These are phyloP conservation scores for Drosophila pruinosa DNA, from an alignment of 1,140 invertebrate species.

Conservation along the genomic window DNA sequence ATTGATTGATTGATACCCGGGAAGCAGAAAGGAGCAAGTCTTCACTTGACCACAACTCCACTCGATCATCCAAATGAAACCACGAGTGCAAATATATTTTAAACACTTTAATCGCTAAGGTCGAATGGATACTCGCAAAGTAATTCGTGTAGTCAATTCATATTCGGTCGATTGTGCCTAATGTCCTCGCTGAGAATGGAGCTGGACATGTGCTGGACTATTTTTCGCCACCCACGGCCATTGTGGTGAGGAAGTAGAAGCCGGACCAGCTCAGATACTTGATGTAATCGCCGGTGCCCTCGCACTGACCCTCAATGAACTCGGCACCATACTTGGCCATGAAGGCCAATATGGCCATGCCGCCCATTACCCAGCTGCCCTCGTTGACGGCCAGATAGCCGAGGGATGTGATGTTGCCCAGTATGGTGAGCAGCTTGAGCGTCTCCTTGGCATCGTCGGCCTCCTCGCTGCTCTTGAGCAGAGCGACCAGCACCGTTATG, in stretches of 20 bases:
- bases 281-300: constrained; percentile 19
- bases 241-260: constrained; percentile 41
- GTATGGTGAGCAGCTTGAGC: constrained; percentile 56
- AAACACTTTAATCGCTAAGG: not conserved
- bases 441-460: constrained; percentile 21
- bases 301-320: constrained; percentile 9
- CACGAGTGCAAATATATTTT: not conserved
- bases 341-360: constrained; percentile 69
- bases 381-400: constrained; percentile 68
- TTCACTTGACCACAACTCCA: too few species aligned
- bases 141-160: not conserved
- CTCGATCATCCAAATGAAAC: too few species aligned
- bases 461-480: constrained; percentile 6
- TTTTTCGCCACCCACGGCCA: constrained; percentile 24
- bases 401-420: constrained; percentile 71
- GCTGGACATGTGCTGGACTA: not conserved
- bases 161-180: not conserved
- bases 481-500: constrained; percentile 21
- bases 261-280: constrained; percentile 52
- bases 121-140: not conserved
- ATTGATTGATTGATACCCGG: too few species aligned
- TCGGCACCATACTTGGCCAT: constrained; percentile 62
- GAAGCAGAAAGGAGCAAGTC: too few species aligned
- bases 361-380: constrained; percentile 41
- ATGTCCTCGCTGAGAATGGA: not conserved